Conservation (phyloP, 2,888 invertebrate genomes). For the Harpagoxenus sublaevis region DNA sequence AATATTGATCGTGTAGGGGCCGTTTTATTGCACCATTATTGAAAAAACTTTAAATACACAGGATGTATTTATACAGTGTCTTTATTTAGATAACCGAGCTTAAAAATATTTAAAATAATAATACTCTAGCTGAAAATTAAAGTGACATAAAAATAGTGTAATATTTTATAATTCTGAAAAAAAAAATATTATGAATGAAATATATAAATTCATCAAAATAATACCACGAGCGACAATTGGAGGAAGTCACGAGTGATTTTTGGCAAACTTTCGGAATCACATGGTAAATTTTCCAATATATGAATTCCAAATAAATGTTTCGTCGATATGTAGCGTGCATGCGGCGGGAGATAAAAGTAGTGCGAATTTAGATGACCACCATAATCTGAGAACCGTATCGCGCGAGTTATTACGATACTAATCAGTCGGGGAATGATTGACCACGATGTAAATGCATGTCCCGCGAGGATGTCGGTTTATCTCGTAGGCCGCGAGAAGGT, state of each 20-base stretch:
- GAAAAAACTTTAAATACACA: not conserved
- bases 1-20: not conserved
- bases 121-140: not conserved
- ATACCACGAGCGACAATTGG: not conserved
- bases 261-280: not conserved
- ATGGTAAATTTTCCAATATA: not conserved
- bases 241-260: not conserved
- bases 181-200: not conserved
- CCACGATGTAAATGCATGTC: constrained; percentile 31
- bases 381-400: constrained; percentile 15
- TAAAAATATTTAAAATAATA: not conserved
- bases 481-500: not conserved
- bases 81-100: constrained; percentile 6
- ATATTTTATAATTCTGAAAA: not conserved
- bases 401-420: constrained; percentile 46
- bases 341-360: not conserved
- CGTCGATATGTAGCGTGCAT: not conserved
- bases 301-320: not conserved
- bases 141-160: not conserved
- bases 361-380: not conserved
- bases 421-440: constrained; percentile 38
- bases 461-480: constrained; percentile 2
- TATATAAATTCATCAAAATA: not conserved
- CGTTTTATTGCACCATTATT: constrained; percentile 5
- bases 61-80: not conserved